phyloP scores from a whole-genome alignment of 2,797 vertebrate genomes.

The Natrix natrix region DNA sequence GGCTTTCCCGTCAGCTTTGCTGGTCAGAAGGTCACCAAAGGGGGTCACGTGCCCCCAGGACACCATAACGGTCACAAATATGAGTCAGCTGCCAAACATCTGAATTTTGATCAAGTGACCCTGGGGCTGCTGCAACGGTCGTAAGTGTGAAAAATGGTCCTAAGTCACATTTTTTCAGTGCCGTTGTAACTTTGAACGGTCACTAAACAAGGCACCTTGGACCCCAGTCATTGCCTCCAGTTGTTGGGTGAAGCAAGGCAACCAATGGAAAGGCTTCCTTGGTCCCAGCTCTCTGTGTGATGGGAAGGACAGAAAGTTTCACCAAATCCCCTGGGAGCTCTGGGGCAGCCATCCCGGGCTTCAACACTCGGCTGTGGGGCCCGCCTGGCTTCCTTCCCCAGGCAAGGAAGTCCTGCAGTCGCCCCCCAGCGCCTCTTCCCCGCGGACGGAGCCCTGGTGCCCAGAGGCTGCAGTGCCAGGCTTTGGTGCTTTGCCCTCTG shows the following conservation, averaged over 20 bases:
- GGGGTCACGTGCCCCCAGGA: background rate
- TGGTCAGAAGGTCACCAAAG: background rate
- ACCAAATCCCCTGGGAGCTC: too few relatives aligned
- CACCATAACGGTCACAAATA: background rate
- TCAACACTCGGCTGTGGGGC: too few relatives aligned
- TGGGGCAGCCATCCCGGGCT: too few relatives aligned
- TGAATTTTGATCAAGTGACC: background rate
- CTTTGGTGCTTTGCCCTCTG: background rate
- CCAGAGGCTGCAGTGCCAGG: background rate
- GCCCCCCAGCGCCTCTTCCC: background rate
- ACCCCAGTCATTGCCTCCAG: background rate
- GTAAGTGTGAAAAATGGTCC: too few relatives aligned
- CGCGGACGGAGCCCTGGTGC: background rate
- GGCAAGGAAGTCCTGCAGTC: background rate
- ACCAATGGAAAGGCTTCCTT: background rate
- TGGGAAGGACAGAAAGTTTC: background rate
- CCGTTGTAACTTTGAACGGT: too few relatives aligned
- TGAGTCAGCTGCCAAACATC: too few relatives aligned
- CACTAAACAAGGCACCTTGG: background rate
- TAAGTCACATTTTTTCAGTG: too few relatives aligned
- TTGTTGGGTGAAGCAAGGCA: background rate
- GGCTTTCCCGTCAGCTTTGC: background rate
- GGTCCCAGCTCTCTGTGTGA: rapidly evolving
- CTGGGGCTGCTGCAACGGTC: rapidly evolving
- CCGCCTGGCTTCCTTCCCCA: background rate